Percentiles rank a stretch among this genome's conserved stretches.
These are phyloP conservation scores for Amblyornis subalaris DNA, from an alignment of 2,113 vertebrate genomes.

Conservation along the genomic window DNA sequence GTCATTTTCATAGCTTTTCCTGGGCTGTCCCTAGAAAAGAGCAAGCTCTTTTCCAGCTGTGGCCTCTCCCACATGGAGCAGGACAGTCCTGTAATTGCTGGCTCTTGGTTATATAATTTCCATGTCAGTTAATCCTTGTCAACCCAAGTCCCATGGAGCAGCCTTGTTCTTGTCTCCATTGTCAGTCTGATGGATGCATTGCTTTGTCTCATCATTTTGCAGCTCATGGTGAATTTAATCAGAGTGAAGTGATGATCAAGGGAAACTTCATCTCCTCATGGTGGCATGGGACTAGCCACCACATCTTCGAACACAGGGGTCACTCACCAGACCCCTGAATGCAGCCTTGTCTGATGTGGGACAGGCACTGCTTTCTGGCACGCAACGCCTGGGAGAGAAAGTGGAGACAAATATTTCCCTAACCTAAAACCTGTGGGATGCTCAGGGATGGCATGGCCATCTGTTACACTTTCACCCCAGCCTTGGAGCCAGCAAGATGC, in stretches of 20 bases:
- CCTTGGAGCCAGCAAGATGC: neutral
- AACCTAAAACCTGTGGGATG: neutral
- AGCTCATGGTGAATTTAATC: neutral
- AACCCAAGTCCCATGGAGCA: neutral
- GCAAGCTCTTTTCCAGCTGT: neutral
- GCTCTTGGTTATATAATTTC: rapidly evolving
- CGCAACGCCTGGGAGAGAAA: neutral
- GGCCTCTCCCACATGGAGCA: rapidly evolving
- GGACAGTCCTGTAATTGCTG: neutral
- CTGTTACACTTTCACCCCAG: neutral
- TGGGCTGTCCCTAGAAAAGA: neutral
- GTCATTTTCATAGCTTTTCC: neutral
- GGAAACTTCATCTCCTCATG: neutral
- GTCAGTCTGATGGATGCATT: neutral
- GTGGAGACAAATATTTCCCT: rapidly evolving
- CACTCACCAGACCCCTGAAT: neutral
- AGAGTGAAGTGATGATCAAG: neutral
- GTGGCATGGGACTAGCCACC: neutral
- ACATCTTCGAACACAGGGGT: neutral
- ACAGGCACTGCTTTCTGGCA: neutral
- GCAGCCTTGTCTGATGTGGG: neutral
- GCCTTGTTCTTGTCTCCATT: neutral
- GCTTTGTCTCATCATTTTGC: neutral
- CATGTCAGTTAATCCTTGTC: neutral
- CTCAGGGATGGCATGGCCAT: neutral